These are phyloP conservation scores for Phylloscopus trochilus DNA, from an alignment of 2,113 vertebrate genomes.

Conservation along the genomic window DNA sequence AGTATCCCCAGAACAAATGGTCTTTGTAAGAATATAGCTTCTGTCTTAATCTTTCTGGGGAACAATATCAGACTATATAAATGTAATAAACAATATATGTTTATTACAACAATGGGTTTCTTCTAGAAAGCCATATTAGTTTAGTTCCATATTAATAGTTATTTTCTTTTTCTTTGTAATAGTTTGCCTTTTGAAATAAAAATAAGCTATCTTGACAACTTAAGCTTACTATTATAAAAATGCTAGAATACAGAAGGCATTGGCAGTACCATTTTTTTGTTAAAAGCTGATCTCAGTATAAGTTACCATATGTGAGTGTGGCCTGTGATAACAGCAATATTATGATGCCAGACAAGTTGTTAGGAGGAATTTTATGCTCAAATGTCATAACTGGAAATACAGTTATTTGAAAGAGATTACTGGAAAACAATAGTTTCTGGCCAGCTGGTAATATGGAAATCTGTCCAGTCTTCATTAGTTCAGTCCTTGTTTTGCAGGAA, in stretches of 20 bases:
- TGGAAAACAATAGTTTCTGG: background rate
- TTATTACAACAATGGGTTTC: background rate
- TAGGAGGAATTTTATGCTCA: background rate
- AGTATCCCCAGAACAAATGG: background rate
- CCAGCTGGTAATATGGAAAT: background rate
- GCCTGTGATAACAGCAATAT: background rate
- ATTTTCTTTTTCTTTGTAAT: background rate
- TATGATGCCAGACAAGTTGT: background rate
- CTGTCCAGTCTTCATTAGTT: background rate
- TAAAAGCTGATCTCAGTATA: background rate
- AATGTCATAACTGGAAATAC: background rate
- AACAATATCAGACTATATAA: background rate
- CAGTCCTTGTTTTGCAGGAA: background rate
- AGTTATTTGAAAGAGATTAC: background rate
- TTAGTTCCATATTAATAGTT: background rate
- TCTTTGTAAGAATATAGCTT: background rate
- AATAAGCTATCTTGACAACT: background rate
- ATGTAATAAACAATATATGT: no score
- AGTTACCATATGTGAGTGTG: background rate
- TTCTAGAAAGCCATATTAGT: background rate
- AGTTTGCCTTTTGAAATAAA: background rate
- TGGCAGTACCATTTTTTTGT: background rate
- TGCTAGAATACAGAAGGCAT: background rate
- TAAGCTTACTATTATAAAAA: background rate
- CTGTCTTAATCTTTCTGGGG: background rate